Base-by-base conservation (phyloP, 2,888 invertebrate genomes). In the Cryptocephalus moraei region DNA sequence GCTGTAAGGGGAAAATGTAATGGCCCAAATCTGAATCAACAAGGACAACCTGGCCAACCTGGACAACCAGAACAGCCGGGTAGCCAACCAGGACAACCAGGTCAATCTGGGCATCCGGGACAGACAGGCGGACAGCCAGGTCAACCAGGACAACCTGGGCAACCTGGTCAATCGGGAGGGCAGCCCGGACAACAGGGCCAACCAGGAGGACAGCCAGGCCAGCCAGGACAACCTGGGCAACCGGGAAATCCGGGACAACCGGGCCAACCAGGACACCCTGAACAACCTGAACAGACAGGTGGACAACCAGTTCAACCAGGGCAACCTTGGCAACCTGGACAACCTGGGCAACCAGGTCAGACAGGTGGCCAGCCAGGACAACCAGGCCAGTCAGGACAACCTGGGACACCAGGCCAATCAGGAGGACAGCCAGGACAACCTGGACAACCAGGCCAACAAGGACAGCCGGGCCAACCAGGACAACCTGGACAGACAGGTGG, bases 1-100 rank as follows among this genome's bases (percentile, higher is more conserved):
- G 76, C 77, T 45, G 79, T 78, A 34, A 49, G 22, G 32, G 61
- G 60, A 33, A 54, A 52, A 51, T 62, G 62, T 53, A 46, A 44
- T 8, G 22, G 41, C 8, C 34, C 33, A n/a, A 41, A 42, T 48
- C 49, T 45, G 38, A 44, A 42, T 45, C 11, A 9, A 42, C 45
- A 50, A 50, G 39, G 52, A 45, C 41, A 56, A 54, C 43, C 53
- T 51, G 14, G 9, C 9, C 14, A 31, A 8, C n/a, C 42, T 9
- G 9, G 13, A 4, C n/a, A 31, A 42, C 42, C 32, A 42, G 32
- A 9, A 42, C 31, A 12, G 10, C 1, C 42, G 11, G 11, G 41
- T 48, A 13, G 45, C 41, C n/a, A 51, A 50, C 40, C 47, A 49
- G 9, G 44, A 41, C n/a, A 11, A 14, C 9, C 47, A 48, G 14